Base-by-base conservation (phyloP, 2,888 invertebrate genomes). In the Andricus quercusramuli region DNA sequence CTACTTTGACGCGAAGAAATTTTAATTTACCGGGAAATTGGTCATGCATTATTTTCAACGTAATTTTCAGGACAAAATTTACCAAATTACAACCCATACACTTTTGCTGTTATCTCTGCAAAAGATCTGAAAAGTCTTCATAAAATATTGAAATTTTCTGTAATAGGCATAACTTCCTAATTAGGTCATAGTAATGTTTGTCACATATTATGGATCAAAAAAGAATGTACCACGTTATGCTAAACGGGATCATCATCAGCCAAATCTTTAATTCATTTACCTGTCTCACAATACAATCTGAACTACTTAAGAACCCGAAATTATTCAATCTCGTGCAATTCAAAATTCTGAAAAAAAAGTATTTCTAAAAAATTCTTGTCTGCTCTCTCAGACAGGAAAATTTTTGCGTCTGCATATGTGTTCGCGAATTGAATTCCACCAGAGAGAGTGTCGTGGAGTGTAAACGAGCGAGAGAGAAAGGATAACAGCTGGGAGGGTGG, bases 361-460 rank as follows among this genome's bases (percentile, higher is more conserved):
- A 4, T 44, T 44, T 44, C 44, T 15, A 3, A 44, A 44, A 15
- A 44, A 13, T 44, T 44, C 44, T 6, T 29, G 32, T 51, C 51
- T 70, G 29, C 22, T 47, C 29, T 51, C 70, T 22, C 25, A 47
- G 51, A 47, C 68, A 68, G 22, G 44, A 22, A 68, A 13, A 47
- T 47, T 47, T 47, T 17, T 47, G 47, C 47, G 47, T 47, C 17
- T 47, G 17, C 17, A 47, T 47, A 56, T 74, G 51, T 59, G 56
- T 15, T 59, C 56, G 32, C 51, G 74, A 74, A 74, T 74, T 74
- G 56, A 51, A 74, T 74, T 59, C 56, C 74, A 74, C n/a, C 22
- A 74, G 74, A 56, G 32, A 74, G 74, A 74, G 74, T 56, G 56
- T n/a, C 20, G 51, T 37, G 25, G 47, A 51, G 51, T 32, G 66